Percentiles rank a stretch among this genome's conserved stretches.
phyloP scores from a whole-genome alignment of 2,113 vertebrate species.

The Nycticryphes semicollaris region DNA sequence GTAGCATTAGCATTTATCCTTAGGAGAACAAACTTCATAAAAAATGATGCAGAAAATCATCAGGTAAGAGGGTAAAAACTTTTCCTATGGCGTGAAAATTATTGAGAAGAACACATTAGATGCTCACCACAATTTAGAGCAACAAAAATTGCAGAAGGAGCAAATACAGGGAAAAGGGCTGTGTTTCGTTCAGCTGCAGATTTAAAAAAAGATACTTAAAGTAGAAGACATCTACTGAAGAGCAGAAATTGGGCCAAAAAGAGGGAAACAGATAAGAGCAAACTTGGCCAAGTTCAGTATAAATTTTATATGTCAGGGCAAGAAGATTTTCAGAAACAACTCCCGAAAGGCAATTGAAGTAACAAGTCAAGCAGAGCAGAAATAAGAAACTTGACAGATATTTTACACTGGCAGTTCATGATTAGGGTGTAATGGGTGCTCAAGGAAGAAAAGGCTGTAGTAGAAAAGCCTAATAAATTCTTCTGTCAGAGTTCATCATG shows the following conservation, averaged over 20 bases:
- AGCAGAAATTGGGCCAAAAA: neutral
- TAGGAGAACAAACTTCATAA: neutral
- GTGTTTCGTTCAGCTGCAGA: neutral
- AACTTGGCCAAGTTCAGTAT: neutral
- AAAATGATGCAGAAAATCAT: slow-evolving; percentile 32
- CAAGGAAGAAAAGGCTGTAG: neutral
- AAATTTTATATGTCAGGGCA: neutral
- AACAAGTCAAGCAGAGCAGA: neutral
- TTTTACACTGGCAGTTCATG: neutral
- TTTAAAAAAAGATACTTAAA: neutral
- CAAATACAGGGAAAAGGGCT: neutral
- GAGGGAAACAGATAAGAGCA: neutral
- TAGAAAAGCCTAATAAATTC: slow-evolving; percentile 16
- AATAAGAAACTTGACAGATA: slow-evolving; percentile 16
- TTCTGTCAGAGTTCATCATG: neutral
- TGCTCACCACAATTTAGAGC: neutral
- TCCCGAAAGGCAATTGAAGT: neutral
- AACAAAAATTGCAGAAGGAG: neutral
- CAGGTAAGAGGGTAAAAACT: slow-evolving; percentile 7
- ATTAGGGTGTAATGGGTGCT: neutral
- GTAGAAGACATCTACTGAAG: neutral
- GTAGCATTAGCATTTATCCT: slow-evolving; percentile 5
- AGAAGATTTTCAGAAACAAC: neutral
- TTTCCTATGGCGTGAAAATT: slow-evolving; percentile 24
- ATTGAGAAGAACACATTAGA: neutral